Evolutionary conservation across 2,888 invertebrate genomes (phyloP), one percentile per base, ranked within the genome.

Genomic region (Cheilosia variabilis): DNA sequence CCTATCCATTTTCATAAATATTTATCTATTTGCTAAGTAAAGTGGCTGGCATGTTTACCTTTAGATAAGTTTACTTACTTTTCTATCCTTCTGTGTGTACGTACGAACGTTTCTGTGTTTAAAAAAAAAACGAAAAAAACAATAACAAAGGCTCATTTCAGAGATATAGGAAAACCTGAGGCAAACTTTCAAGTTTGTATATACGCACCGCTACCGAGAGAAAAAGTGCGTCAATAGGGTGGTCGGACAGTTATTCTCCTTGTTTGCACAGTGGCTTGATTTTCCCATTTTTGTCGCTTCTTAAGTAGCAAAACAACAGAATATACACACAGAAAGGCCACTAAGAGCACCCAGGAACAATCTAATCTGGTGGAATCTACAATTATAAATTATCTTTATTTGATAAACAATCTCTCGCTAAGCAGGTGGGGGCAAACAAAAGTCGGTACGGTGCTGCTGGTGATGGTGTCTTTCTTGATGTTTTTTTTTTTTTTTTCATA

Each of bases 361-460:
- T 65, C 71, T 84, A 84, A 84, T 84, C 84, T 84, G 47, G 71
- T 84, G 75, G 80, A 80, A 84, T 80, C 69, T 80, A 84, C 84
- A 80, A 84, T 84, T 80, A 84, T 84, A 84, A 84, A 84, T 84
- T 75, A 79, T 84, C 84, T 84, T 84, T 80, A 19, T 58, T 71
- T 80, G 80, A 84, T 84, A 80, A 84, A 80, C 75, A 80, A 66
- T 76, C 69, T 76, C 69, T 84, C 65, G 37, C 37, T 60, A 68
- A 71, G 66, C 79, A 76, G 63, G 69, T 79, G 73, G 76, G 57
- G 58, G 66, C 55, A 84, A 84, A 84, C 75, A 84, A 68, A 58
- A 73, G 15, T 19, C 17, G 43, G 53, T 50, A 19, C 13, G 43
- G 47, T 17, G 24, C 22, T 63, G 22, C 15, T 45, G 37, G 22